Evolutionary conservation across 2,888 invertebrate genomes (phyloP).

Genomic region (Campoplex nolae): DNA sequence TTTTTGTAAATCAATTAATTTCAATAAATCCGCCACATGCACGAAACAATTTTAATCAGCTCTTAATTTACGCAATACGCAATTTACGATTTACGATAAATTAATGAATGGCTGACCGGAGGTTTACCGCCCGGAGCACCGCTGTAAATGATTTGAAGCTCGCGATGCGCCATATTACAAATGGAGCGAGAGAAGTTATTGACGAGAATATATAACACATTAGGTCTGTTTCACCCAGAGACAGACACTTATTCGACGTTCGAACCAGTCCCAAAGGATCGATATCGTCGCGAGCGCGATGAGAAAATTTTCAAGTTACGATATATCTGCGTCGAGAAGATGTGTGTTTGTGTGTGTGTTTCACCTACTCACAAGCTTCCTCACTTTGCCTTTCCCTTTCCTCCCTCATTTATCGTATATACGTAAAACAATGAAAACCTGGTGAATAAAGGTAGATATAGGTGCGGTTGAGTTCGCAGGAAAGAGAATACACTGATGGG

Average conservation of each 20-base stretch:
- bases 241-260: constrained; percentile 12
- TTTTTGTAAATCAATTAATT: neutral
- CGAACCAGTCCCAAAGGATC: constrained; percentile 53
- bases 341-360: constrained; percentile 29
- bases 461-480: constrained; percentile 38
- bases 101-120: neutral
- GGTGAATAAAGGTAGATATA: constrained; percentile 60
- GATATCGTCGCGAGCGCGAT: constrained; percentile 43
- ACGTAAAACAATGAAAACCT: constrained; percentile 58
- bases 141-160: neutral
- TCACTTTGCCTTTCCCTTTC: constrained; percentile 10
- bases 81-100: too few relatives aligned
- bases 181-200: neutral
- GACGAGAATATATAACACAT: neutral
- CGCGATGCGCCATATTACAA: neutral
- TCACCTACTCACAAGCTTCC: constrained; percentile 34
- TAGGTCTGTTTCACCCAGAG: neutral
- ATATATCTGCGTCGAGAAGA: constrained; percentile 22
- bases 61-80: neutral
- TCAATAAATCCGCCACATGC: too few relatives aligned
- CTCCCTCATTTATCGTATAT: neutral
- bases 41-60: neutral
- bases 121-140: neutral
- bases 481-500: constrained; percentile 28
- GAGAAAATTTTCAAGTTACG: constrained; percentile 33